Conservation (phyloP, 2,888 invertebrate species). For the Creontiades dilutus region DNA sequence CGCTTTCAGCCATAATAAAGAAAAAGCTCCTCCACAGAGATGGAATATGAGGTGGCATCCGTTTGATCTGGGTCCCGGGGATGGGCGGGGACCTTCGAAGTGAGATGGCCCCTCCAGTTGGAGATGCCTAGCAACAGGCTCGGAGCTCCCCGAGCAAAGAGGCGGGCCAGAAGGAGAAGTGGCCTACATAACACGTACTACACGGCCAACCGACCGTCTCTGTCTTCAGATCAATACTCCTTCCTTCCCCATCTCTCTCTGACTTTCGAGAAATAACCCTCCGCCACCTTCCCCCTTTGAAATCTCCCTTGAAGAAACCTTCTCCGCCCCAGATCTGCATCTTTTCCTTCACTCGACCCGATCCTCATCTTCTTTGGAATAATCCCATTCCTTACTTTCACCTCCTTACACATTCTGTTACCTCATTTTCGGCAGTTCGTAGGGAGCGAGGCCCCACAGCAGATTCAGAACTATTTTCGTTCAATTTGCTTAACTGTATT, state of each 20-base stretch:
- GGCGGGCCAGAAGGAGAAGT: slow-evolving; percentile 51
- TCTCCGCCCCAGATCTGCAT: slow-evolving; percentile 18
- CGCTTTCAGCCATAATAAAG: too few species aligned
- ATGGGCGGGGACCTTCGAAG: slow-evolving; percentile 21
- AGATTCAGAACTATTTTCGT: too few species aligned
- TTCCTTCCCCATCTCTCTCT: slow-evolving; percentile 7
- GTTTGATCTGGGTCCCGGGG: background rate
- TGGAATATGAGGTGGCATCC: background rate
- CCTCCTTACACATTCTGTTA: background rate
- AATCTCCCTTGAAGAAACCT: background rate
- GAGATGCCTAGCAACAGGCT: slow-evolving; percentile 63
- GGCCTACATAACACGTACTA: slow-evolving; percentile 61
- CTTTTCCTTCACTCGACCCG: background rate
- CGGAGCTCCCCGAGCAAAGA: slow-evolving; percentile 45
- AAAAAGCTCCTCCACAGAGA: background rate
- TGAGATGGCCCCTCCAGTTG: slow-evolving; percentile 16
- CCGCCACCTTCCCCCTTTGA: background rate
- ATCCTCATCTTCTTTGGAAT: slow-evolving; percentile 17
- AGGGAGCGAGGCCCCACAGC: too few species aligned
- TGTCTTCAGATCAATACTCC: slow-evolving; percentile 42
- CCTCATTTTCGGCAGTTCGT: too few species aligned
- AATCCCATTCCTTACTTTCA: background rate
- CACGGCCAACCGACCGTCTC: slow-evolving; percentile 33
- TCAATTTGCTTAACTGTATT: too few species aligned
- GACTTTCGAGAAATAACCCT: background rate